phyloP scores from a whole-genome alignment of 1,140 invertebrate species.

The Acromyrmex echinatior region DNA sequence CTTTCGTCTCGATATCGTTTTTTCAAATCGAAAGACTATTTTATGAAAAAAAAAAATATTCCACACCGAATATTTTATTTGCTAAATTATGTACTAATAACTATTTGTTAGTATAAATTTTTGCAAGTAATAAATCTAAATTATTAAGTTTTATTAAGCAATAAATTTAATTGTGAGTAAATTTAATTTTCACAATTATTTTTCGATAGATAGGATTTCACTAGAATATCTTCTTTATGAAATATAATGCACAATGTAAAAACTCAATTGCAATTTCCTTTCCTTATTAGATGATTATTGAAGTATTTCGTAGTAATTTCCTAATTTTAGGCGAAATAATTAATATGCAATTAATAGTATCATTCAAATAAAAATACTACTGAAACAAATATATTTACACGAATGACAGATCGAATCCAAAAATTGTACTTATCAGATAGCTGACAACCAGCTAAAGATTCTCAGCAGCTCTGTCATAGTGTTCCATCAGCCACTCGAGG shows the following conservation, averaged over 20 bases:
- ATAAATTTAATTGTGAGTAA: background rate
- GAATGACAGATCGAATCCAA: background rate
- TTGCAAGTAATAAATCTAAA: no score
- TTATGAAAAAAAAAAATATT: background rate
- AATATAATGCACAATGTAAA: background rate
- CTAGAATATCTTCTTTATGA: background rate
- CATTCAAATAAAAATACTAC: background rate
- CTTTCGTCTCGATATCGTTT: background rate
- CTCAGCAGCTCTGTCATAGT: slow-evolving; percentile 17
- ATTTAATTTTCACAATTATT: slow-evolving; percentile 17
- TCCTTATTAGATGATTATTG: background rate
- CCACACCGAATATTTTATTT: background rate
- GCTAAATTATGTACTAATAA: background rate
- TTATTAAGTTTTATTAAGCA: background rate
- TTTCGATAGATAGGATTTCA: background rate
- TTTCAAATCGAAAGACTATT: background rate
- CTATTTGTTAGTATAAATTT: background rate
- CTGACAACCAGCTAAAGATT: slow-evolving; percentile 7
- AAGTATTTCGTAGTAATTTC: background rate
- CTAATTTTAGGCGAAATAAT: background rate
- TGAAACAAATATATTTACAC: background rate
- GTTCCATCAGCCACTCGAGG: background rate
- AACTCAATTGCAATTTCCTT: slow-evolving; percentile 10
- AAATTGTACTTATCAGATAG: background rate
- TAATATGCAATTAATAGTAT: slow-evolving; percentile 14